Evolutionary conservation across 2,113 vertebrate genomes (phyloP).

Genomic region (Platanista minor): DNA sequence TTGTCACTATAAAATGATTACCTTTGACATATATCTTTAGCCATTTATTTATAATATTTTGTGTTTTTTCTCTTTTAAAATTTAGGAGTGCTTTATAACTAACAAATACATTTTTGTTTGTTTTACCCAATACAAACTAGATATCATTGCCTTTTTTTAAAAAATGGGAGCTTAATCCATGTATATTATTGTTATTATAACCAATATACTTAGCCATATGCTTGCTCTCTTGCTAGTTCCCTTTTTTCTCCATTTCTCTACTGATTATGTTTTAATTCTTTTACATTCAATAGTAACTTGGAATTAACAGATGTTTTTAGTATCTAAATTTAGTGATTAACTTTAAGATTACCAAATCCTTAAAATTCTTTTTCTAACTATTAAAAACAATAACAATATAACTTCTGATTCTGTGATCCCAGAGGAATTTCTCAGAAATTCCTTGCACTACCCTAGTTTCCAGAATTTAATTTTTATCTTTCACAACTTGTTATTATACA

Average conservation of each 20-base stretch:
- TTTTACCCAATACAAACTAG: background rate
- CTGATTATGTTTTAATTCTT: background rate
- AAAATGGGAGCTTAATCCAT: background rate
- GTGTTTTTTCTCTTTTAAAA: background rate
- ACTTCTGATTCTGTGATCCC: background rate
- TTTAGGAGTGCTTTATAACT: background rate
- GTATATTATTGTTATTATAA: background rate
- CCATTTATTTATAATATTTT: background rate
- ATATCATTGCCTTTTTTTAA: background rate
- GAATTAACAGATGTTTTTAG: background rate
- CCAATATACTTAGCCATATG: background rate
- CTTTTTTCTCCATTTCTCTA: background rate
- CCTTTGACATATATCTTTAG: background rate
- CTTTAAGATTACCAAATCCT: background rate
- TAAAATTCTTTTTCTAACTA: background rate
- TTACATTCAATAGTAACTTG: background rate
- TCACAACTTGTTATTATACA: background rate
- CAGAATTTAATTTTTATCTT: background rate
- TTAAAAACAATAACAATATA: background rate
- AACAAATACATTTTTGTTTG: background rate
- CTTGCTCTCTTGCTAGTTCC: background rate
- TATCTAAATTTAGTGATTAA: background rate
- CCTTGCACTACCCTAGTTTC: background rate
- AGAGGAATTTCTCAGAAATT: background rate
- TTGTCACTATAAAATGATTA: background rate